Base-by-base conservation (phyloP, 2,797 vertebrate genomes). In the Acanthurus lineatus region DNA sequence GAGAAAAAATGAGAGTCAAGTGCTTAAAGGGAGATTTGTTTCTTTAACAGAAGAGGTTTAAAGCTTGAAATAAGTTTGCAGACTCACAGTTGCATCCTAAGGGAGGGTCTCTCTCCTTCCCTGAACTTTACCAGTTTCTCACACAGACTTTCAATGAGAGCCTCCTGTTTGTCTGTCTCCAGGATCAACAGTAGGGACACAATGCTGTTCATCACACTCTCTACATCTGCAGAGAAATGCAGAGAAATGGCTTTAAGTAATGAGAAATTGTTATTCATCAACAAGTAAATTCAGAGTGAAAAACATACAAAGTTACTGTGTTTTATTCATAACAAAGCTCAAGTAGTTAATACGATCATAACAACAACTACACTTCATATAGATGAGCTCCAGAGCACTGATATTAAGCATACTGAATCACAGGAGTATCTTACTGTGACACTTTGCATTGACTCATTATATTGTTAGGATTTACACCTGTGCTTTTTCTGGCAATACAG, bases 201-300 rank as follows among this genome's bases (percentile, higher is more conserved):
- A 1, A 99, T 97, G 12, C 98, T 99, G 95, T 99, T 99, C 98
- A 99, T 99, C 85, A 97, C 97, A 1, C 98, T 99, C 94, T 99
- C 98, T 9, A 99, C 97, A 94, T 99, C 98, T 99, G 90, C 53
- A 93, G 19, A 73, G 44, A 35, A 35, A 35, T 35, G 7, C 32
- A 56, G 54, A 72, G 59, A 84, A 12, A 10, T 10, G 10, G 12
- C 2, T 10, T 8, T 20, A 7, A 48, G 51, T 1, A 19, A 66
- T 22, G 12, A 32, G 14, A 49, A 0, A 22, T 0, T 15, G 12
- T 8, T 59, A 20, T 38, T 32, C 20, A 44, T 1, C 1, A 40
- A n/a, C 12, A 20, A 6, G 2, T 48, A 32, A 32, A 32, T 3
- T n/a, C 11, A 59, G 2, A 48, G 8, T 38, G 3, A 9, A 8